Evolutionary conservation across 2,113 vertebrate species (phyloP).

Genomic region (Hoplias malabaricus): DNA sequence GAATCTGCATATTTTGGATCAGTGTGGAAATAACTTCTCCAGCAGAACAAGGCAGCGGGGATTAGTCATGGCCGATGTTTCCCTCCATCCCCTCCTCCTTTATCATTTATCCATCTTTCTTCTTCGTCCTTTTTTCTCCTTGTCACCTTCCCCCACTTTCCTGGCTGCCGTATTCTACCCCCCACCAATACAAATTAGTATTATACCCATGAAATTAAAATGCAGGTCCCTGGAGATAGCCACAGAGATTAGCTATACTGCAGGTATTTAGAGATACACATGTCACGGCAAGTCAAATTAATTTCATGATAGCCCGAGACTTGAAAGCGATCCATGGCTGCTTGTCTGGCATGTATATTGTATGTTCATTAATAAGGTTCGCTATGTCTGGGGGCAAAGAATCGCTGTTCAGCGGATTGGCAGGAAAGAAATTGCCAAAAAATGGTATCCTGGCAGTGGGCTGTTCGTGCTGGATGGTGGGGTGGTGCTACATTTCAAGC

Average conservation of each 20-base stretch:
- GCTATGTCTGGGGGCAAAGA: conserved; percentile 43
- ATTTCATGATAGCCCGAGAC: conserved; percentile 44
- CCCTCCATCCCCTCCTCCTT: neutral
- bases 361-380: conserved; percentile 50
- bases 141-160: conserved; percentile 16
- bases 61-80: conserved; percentile 40
- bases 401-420: conserved; percentile 37
- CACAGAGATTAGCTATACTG: conserved; percentile 48
- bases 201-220: conserved; percentile 56
- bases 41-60: conserved; percentile 31
- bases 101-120: neutral
- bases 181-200: conserved; percentile 44
- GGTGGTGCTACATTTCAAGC: conserved; percentile 1
- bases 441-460: neutral
- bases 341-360: conserved; percentile 46
- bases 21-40: conserved; percentile 43
- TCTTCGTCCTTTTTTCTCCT: conserved; percentile 1
- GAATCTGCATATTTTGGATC: conserved; percentile 44
- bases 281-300: conserved; percentile 52
- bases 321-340: conserved; percentile 46
- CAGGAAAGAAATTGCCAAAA: conserved; percentile 15
- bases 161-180: neutral
- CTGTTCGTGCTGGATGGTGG: neutral
- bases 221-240: conserved; percentile 49
- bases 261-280: conserved; percentile 55